phyloP scores from a whole-genome alignment of 1,140 invertebrate genomes.

The Drosophila ogumai region DNA sequence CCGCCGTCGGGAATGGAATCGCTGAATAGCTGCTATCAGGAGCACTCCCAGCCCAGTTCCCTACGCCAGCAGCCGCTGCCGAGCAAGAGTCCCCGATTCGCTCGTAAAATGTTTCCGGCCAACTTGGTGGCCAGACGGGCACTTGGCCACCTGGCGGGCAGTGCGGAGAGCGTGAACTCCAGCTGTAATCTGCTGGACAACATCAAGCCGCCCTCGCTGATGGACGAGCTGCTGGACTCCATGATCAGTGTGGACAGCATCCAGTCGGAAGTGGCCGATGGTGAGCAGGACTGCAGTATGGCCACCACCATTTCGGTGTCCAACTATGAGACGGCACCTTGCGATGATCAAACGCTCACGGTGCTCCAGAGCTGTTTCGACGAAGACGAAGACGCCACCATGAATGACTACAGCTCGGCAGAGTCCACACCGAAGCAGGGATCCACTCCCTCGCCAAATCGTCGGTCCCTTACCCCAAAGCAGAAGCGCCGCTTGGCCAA shows the following conservation, averaged over 20 bases:
- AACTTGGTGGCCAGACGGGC: conserved; percentile 89
- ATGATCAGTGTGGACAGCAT: conserved; percentile 94
- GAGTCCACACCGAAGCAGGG: conserved; percentile 90
- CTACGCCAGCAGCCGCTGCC: conserved; percentile 77
- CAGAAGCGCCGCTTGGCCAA: conserved; percentile 90
- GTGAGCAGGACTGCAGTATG: conserved; percentile 64
- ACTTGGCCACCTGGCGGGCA: conserved; percentile 85
- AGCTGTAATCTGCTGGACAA: conserved; percentile 89
- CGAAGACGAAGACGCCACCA: conserved; percentile 85
- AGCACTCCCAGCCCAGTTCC: conserved; percentile 70
- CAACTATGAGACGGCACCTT: conserved; percentile 79
- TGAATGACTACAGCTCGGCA: conserved; percentile 87
- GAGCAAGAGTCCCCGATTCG: conserved; percentile 74
- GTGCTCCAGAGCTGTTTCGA: conserved; percentile 84
- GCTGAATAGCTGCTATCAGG: conserved; percentile 72
- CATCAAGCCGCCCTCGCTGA: conserved; percentile 92
- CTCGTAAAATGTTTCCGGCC: conserved; percentile 88
- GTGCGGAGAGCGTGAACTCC: conserved; percentile 85
- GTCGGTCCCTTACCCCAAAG: conserved; percentile 89
- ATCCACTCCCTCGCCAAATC: conserved; percentile 59
- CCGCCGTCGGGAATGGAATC: conserved; percentile 91
- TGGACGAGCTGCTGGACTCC: conserved; percentile 92
- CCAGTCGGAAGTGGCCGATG: conserved; percentile 90
- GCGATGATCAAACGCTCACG: conserved; percentile 87
- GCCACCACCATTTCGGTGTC: conserved; percentile 80